Evolutionary conservation across 2,888 invertebrate genomes (phyloP).

Genomic region (Drosophila paramelanica): DNA sequence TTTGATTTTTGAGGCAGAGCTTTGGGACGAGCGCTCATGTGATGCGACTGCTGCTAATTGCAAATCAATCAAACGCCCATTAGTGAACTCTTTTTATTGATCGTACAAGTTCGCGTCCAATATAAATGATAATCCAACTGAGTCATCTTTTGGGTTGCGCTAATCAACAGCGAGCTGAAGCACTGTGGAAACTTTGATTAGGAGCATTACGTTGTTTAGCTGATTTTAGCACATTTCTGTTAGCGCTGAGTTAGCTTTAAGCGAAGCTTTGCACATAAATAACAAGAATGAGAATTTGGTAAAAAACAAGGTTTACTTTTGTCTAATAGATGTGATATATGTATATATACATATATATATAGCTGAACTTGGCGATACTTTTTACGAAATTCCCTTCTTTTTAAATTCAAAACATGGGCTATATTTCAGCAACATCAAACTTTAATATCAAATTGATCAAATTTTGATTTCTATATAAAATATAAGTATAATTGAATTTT

Average conservation of each 20-base stretch:
- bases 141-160: slow-evolving; percentile 43
- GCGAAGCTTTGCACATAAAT: slow-evolving; percentile 20
- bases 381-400: no score
- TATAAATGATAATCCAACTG: slow-evolving; percentile 14
- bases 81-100: slow-evolving; percentile 36
- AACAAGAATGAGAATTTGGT: slow-evolving; percentile 23
- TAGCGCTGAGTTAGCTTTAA: slow-evolving; percentile 20
- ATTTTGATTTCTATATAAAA: no score
- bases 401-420: no score
- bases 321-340: background rate
- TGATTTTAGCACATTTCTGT: slow-evolving; percentile 60
- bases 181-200: slow-evolving; percentile 45
- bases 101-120: slow-evolving; percentile 7
- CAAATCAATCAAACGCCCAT: slow-evolving; percentile 71
- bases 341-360: background rate
- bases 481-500: no score
- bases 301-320: background rate
- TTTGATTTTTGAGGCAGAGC: slow-evolving; percentile 1
- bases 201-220: slow-evolving; percentile 26
- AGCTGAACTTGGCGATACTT: no score
- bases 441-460: no score
- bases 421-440: no score
- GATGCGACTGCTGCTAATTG: slow-evolving; percentile 65
- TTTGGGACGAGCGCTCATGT: slow-evolving; percentile 50
- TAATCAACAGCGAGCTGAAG: slow-evolving; percentile 44